Base-by-base conservation (phyloP, 2,888 invertebrate species). In the Aporophyla lueneburgensis region DNA sequence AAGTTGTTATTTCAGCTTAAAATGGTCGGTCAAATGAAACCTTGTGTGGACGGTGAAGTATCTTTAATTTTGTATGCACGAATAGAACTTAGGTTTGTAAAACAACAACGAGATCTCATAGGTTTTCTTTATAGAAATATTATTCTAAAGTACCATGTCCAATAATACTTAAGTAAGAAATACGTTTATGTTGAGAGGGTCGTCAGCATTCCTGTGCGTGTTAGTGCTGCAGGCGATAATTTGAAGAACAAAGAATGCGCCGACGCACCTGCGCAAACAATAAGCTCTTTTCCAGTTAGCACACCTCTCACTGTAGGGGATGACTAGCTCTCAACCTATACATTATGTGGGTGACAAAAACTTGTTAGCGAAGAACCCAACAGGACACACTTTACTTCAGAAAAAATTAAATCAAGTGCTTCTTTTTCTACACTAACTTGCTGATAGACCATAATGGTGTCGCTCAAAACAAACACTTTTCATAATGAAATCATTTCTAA, bases 211-310 rank as follows among this genome's bases (percentile, higher is more conserved):
- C 88, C 83, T 71, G 46, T 89, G 85, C 88, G 88, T 88, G 90
- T 90, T 89, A 89, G 91, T 87, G 89, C 88, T 87, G 86, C 84
- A 84, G 92, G 92, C 93, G 96, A 93, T 96, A 96, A 96, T 96
- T 95, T 92, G 83, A 89, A 94, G 95, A 96, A 95, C 95, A 96
- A 96, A 95, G 95, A 93, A 89, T 91, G 92, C 91, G 89, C 89
- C 88, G 87, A 82, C 89, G 93, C 96, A 96, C 95, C 96, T 96
- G 96, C 93, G 91, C 94, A 95, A 96, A 96, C 95, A 96, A 89
- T 89, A 88, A 83, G 91, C 92, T 93, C 92, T 92, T 92, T 92
- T 92, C 92, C 90, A 92, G 92, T 94, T 94, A 94, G 92, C 93
- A 89, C 90, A 89, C 89, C 88, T 88, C 84, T 85, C 87, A 82